These are phyloP conservation scores for Drosophila monieri DNA, from an alignment of 2,888 invertebrate species.

Conservation along the genomic window DNA sequence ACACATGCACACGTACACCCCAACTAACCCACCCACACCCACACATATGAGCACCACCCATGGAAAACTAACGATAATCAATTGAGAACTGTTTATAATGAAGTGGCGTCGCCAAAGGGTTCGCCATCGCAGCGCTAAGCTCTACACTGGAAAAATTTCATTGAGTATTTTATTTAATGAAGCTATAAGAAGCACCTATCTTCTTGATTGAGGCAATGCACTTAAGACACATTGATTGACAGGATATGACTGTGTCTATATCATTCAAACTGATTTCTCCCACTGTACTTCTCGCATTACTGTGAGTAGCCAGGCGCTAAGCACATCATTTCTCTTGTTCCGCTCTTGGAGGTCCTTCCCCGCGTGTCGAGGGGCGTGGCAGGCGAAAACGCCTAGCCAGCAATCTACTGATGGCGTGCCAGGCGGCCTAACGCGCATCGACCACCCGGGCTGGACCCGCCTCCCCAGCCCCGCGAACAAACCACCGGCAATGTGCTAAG, in stretches of 20 bases:
- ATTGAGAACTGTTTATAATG: conserved; percentile 79
- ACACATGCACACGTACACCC: conserved; percentile 46
- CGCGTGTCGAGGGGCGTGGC: conserved; percentile 56
- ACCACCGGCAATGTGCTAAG: conserved; percentile 62
- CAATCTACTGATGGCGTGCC: conserved; percentile 55
- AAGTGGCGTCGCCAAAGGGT: conserved; percentile 68
- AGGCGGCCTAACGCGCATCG: conserved; percentile 31
- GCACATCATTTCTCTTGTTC: conserved; percentile 63
- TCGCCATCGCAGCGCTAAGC: conserved; percentile 1
- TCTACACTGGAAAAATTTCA: conserved; percentile 1
- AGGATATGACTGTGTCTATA: no score
- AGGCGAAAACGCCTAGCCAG: conserved; percentile 67
- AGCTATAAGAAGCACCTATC: no score
- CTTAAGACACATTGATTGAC: not conserved
- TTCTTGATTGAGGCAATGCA: no score
- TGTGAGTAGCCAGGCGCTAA: conserved; percentile 51
- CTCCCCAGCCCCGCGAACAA: conserved; percentile 17
- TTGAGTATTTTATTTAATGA: not conserved
- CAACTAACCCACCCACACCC: conserved; percentile 9
- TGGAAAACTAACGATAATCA: conserved; percentile 73
- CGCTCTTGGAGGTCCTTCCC: conserved; percentile 24
- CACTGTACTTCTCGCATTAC: conserved; percentile 10
- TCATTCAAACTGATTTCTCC: not conserved
- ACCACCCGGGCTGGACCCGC: conserved; percentile 1
- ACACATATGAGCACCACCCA: conserved; percentile 7